Evolutionary conservation across 2,113 vertebrate species (phyloP), one percentile per base, ranked within the genome.

Genomic region (Manacus vitellinus): DNA sequence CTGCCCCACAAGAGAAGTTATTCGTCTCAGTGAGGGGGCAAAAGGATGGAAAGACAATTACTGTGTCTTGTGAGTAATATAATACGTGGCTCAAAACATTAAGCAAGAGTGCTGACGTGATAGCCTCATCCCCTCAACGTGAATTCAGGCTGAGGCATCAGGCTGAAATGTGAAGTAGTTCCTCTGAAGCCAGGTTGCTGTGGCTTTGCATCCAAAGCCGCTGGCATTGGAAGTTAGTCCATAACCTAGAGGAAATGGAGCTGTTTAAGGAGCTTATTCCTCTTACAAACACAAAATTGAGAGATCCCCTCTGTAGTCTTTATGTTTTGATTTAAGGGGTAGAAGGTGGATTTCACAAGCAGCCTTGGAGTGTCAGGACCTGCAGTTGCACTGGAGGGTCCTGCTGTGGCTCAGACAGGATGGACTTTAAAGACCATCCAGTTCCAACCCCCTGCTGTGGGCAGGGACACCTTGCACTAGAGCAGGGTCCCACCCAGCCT

Each of bases 41-140:
- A 87, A 95, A 62, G 27, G 72, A 74, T 82, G 93, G 85, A 94
- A 97, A 96, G 93, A 55, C 59, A 74, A 87, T 94, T 93, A 96
- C 74, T 71, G 59, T 78, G 59, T 95, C 28, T 80, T 94, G 79
- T 95, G 79, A 86, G 79, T 92, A 61, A 97, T 22, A 67, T 47
- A 92, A 85, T 92, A 23, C 14, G 31, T 96, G 95, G 97, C 92
- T 97, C 92, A 92, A 97, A 88, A 49, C 12, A 37, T 94, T 90
- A 84, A 94, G 89, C 84, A 97, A 96, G 65, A 91, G 76, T 85
- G 87, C 74, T 96, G 92, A 95, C 3, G 17, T 67, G 78, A 92
- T 94, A 81, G 56, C 28, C 58, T 95, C 58, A 63, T 94, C 84
- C 86, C 87, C 31, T 44, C 70, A 54, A 43, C 41, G 88, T 94